These are phyloP conservation scores for Willisornis vidua DNA, from an alignment of 2,113 vertebrate species.

Conservation along the genomic window DNA sequence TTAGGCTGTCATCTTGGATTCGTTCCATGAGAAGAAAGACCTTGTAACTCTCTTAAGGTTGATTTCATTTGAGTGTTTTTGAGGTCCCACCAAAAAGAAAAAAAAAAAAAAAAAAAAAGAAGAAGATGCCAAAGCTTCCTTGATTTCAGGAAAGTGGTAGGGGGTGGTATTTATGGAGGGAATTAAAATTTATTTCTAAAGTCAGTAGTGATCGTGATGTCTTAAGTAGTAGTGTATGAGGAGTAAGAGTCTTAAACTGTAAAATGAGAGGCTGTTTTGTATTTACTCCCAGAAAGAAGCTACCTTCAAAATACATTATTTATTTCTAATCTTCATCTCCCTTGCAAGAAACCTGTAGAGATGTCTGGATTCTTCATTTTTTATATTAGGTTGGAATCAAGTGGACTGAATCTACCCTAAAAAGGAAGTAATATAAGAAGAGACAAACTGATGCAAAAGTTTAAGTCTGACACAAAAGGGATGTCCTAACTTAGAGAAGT, in stretches of 20 bases:
- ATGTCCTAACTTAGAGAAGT: not conserved
- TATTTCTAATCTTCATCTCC: not conserved
- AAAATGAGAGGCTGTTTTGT: not conserved
- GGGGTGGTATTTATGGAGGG: not conserved
- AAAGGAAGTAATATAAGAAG: not conserved
- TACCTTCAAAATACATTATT: not conserved
- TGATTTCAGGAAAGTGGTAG: not conserved
- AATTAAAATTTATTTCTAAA: not conserved
- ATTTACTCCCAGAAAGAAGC: not conserved
- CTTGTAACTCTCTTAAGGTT: not conserved
- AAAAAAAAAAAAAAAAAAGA: too few species aligned
- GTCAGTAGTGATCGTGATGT: not conserved
- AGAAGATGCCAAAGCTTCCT: too few species aligned
- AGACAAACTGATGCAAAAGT: not conserved
- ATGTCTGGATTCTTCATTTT: not conserved
- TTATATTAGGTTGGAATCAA: not conserved
- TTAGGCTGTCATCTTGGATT: not conserved
- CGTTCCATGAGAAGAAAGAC: not conserved
- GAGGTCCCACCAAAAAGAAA: not conserved
- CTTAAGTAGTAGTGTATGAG: not conserved
- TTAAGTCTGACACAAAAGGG: not conserved
- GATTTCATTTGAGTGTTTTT: not conserved
- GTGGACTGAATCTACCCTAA: not conserved
- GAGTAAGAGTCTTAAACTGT: not conserved
- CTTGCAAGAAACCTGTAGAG: not conserved